These are phyloP conservation scores for Beaufortia kweichowensis DNA, from an alignment of 2,113 vertebrate species.

Conservation along the genomic window DNA sequence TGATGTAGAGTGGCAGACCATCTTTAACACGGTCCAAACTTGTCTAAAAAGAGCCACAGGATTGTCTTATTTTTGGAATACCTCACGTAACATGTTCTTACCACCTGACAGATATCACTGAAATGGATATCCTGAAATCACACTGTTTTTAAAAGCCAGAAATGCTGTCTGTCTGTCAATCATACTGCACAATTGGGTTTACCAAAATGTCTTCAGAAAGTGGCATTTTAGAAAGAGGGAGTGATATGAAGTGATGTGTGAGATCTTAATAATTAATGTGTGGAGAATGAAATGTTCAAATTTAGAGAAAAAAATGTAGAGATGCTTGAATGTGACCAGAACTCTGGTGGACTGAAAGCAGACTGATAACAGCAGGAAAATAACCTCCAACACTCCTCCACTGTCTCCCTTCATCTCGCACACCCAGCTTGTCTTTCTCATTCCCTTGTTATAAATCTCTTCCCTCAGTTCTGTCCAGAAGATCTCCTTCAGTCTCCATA, in stretches of 20 bases:
- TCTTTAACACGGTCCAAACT: background rate
- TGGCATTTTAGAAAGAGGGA: too few relatives aligned
- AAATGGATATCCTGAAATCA: background rate
- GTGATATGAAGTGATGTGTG: too few relatives aligned
- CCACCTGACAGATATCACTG: background rate
- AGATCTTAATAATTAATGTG: background rate
- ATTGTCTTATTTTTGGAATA: background rate
- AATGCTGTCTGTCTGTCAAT: background rate
- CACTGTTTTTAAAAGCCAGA: background rate
- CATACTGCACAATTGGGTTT: background rate
- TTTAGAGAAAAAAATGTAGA: background rate
- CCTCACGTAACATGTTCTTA: background rate
- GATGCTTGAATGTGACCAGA: slow-evolving; percentile 12
- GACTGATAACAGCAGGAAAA: background rate
- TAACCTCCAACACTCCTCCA: slow-evolving; percentile 13
- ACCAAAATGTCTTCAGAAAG: background rate
- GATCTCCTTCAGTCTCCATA: background rate
- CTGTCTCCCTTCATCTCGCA: background rate
- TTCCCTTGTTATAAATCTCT: background rate
- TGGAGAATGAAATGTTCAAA: background rate
- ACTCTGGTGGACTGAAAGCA: background rate
- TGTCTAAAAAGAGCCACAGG: background rate
- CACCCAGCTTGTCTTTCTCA: background rate
- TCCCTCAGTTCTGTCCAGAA: slow-evolving; percentile 9
- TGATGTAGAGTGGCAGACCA: background rate